Evolutionary conservation across 2,113 vertebrate species (phyloP), one percentile per base, ranked within the genome.

Genomic region (Bubo scandiacus): DNA sequence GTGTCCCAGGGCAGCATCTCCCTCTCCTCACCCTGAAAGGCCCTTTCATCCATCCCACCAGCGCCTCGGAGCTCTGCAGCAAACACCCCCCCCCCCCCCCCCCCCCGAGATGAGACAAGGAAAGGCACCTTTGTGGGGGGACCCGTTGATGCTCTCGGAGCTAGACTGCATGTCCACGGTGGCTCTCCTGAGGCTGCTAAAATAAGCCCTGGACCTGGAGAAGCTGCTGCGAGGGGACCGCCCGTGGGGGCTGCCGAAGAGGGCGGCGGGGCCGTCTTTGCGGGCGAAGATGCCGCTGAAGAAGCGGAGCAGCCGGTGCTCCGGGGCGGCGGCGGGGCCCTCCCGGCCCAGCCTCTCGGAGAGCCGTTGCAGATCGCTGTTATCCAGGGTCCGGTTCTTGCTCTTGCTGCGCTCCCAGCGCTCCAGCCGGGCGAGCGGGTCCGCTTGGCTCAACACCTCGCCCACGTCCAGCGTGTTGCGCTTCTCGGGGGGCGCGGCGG

Each of bases 201-300:
- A 98, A 59, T 98, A 98, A 49, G 97, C 98, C 45, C 98, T 97
- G 38, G 97, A 83, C n/a, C 98, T 96, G 55, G 97, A 91, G 74
- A 93, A 88, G 74, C 91, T 95, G 86, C 97, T 86, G 42, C 97
- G 95, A 1, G 98, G 97, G 1, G 98, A 96, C 0, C 98, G 94
- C 8, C 96, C 91, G 11, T 97, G 96, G 40, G 99, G 99, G 80
- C 98, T 98, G 8, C 98, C 96, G 27, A 96, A 75, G 2, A 98
- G 96, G 1, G 97, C 96, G 4, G 97, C 96, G 6, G 97, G 57
- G 29, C 97, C 88, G 2, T 99, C 99, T 92, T 96, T 98, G 93
- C 98, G 98, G 75, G 98, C 97, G 71, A 99, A 99, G 96, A 99
- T 99, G 43, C 99, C 99, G 25, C 99, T 99, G 98, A 99, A 99